Conservation (phyloP, 2,113 vertebrate species). For the Podilymbus podiceps region DNA sequence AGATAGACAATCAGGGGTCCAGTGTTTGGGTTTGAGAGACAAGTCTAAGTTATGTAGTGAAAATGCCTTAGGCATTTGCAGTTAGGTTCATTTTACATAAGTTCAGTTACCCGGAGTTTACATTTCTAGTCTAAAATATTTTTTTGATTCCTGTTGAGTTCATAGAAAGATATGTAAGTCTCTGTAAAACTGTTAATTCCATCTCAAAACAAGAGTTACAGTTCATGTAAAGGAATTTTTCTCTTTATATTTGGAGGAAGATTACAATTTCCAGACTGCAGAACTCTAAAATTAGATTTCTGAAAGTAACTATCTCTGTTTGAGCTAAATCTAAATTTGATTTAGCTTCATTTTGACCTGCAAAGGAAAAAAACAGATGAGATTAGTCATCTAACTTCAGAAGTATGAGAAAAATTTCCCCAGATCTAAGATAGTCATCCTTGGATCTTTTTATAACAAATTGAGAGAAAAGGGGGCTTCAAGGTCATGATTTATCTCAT, state of each 20-base stretch:
- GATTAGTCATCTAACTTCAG: background rate
- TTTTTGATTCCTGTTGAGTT: background rate
- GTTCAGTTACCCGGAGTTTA: background rate
- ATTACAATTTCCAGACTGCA: background rate
- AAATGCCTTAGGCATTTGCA: background rate
- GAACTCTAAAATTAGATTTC: background rate
- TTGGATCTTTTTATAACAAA: background rate
- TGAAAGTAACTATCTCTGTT: background rate
- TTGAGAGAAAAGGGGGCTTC: background rate
- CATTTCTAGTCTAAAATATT: background rate
- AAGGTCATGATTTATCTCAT: background rate
- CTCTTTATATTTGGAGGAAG: background rate
- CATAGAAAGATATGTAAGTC: background rate
- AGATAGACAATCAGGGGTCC: background rate
- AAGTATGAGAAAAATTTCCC: background rate
- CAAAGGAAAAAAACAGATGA: background rate
- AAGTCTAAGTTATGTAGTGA: background rate
- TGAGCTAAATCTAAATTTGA: background rate
- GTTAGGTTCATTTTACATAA: background rate
- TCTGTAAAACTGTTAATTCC: background rate
- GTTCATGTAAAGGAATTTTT: background rate
- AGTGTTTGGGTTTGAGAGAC: background rate
- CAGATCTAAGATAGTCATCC: background rate
- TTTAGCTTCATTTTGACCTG: background rate
- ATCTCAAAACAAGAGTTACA: background rate